phyloP scores from a whole-genome alignment of 1,140 invertebrate species.

The Wasmannia auropunctata region DNA sequence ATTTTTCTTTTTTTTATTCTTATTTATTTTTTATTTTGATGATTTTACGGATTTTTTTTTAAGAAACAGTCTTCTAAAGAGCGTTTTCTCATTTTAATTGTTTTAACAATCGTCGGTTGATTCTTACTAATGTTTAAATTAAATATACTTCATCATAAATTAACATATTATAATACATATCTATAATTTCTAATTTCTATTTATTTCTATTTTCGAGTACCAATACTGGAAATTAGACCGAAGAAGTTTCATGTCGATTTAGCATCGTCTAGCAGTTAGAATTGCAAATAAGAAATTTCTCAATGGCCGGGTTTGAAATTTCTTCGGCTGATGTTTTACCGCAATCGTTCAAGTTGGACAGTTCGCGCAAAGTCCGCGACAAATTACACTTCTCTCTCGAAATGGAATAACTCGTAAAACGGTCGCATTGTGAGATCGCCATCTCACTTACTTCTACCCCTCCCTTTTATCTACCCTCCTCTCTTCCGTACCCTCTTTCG shows the following conservation, averaged over 20 bases:
- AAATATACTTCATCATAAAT: background rate
- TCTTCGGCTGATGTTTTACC: conserved; percentile 45
- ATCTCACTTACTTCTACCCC: background rate
- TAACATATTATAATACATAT: background rate
- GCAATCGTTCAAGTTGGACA: conserved; percentile 54
- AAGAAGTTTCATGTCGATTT: background rate
- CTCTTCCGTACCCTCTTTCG: background rate
- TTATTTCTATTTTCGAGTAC: background rate
- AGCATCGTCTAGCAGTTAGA: conserved; percentile 40
- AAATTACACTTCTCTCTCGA: conserved; percentile 59
- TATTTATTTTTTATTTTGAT: too few relatives aligned
- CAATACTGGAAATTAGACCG: background rate
- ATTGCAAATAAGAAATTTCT: conserved; percentile 57
- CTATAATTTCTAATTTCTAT: background rate
- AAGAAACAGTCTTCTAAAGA: too few relatives aligned
- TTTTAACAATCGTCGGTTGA: too few relatives aligned
- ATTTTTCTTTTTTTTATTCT: too few relatives aligned
- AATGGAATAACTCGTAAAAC: conserved; percentile 62
- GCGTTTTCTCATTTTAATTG: too few relatives aligned
- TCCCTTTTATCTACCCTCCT: conserved; percentile 10
- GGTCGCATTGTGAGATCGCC: background rate
- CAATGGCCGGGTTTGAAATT: conserved; percentile 2
- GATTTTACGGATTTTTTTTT: too few relatives aligned
- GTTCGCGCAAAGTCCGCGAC: conserved; percentile 45
- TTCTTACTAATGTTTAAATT: too few relatives aligned